Conservation (phyloP, 2,113 vertebrate species). For the Mastomys natalensis region DNA sequence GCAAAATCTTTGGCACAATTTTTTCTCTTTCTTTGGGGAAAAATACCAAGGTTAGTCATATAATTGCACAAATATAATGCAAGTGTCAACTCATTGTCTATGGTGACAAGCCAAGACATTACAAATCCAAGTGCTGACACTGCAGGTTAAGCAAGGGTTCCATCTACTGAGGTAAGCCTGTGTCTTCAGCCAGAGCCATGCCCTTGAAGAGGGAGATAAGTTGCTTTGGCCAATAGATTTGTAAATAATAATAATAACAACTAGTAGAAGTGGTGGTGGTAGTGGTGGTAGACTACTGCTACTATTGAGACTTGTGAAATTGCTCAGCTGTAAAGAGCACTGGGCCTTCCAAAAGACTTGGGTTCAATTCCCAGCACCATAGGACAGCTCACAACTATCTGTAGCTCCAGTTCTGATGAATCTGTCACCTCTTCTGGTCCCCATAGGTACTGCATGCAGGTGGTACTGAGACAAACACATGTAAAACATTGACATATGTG, state of each 20-base stretch:
- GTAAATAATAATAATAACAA: too few relatives aligned
- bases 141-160: constrained; percentile 30
- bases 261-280: too few relatives aligned
- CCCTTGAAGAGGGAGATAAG: constrained; percentile 19
- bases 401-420: background rate
- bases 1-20: constrained; percentile 43
- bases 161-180: background rate
- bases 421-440: background rate
- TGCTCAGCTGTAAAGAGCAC: background rate
- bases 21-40: constrained; percentile 19
- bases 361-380: background rate
- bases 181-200: constrained; percentile 25
- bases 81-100: constrained; percentile 51
- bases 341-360: background rate
- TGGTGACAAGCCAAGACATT: background rate
- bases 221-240: background rate
- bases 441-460: background rate
- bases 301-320: background rate
- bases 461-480: background rate
- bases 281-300: too few relatives aligned
- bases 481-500: background rate
- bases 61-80: constrained; percentile 47
- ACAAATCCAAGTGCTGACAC: constrained; percentile 28
- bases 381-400: background rate
- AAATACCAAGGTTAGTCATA: background rate